Conservation (phyloP, 2,888 invertebrate genomes). For the Ormyrus thymus region DNA sequence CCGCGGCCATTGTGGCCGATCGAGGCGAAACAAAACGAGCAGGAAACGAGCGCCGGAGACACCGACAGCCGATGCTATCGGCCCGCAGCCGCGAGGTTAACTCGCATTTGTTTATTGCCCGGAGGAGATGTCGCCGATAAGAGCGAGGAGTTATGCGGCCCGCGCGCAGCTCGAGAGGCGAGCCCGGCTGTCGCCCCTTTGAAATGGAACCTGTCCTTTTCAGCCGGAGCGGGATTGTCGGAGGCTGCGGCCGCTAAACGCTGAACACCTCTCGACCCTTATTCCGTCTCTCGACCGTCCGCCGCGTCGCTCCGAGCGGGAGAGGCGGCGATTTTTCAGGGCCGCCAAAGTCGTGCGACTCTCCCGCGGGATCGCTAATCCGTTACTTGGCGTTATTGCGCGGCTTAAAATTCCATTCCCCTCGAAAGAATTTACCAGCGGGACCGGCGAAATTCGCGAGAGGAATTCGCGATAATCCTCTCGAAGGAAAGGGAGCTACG, state of each 20-base stretch:
- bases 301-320: background rate
- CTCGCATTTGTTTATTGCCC: slow-evolving; percentile 24
- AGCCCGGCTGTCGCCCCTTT: slow-evolving; percentile 16
- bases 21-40: too few species aligned
- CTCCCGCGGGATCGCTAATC: too few species aligned
- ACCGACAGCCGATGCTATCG: too few species aligned
- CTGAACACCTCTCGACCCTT: slow-evolving; percentile 33
- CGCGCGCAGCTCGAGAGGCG: background rate
- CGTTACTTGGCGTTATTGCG: too few species aligned
- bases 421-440: too few species aligned
- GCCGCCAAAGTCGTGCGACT: too few species aligned
- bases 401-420: too few species aligned
- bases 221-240: slow-evolving; percentile 6
- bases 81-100: background rate
- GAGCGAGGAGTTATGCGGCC: background rate
- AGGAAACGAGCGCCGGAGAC: too few species aligned
- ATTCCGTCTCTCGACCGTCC: slow-evolving; percentile 11
- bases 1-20: too few species aligned
- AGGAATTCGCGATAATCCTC: too few species aligned
- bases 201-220: slow-evolving; percentile 37
- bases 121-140: slow-evolving; percentile 3
- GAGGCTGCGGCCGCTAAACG: background rate
- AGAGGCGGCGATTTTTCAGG: background rate
- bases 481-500: too few species aligned
- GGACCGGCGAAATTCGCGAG: too few species aligned